Evolutionary conservation across 2,888 invertebrate species (phyloP), one percentile per base, ranked within the genome.

Genomic region (Chaitophorus viminalis): DNA sequence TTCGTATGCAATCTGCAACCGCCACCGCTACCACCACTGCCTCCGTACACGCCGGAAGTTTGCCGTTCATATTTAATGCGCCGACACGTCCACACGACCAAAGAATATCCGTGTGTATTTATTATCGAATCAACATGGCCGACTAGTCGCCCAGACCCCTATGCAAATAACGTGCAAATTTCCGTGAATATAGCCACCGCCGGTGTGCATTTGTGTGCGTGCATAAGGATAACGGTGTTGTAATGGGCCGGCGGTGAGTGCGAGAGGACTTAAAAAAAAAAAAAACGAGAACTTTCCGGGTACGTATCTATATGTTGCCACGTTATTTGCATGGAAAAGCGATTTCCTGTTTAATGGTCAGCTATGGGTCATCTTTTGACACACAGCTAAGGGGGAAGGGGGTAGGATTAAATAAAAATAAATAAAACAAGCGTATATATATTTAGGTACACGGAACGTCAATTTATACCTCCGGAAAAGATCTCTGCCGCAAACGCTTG

Each of bases 11-110:
- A 79, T 86, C 60, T 79, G 86, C 79, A 60, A 79, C 78, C 77
- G 39, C 39, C 83, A 25, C 60, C 65, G 68, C 33, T 68, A n/a
- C 70, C 18, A 36, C n/a, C 60, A 1, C 60, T 36, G 21, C n/a
- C 9, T 31, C 18, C n/a, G 17, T 46, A 21, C 76, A 17, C 17
- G 25, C 68, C 74, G 87, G 87, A 87, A 81, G 87, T 87, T 87
- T 87, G 81, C 75, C 74, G 87, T 87, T 87, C 87, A 75, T 81
- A 74, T 87, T 87, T 87, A 87, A 87, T 87, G 87, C 87, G 9
- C 87, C 87, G 87, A 75, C 87, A 87, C 87, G 87, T 87, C 65
- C 79, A 36, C 81, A 68, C 72, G 54, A 86, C 86, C 86, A 54
- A 86, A 86, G 86, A 86, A 72, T 78, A 78, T 77, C 78, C 72